Evolutionary conservation across 2,888 invertebrate species (phyloP), one percentile per base, ranked within the genome.

Genomic region (Clivina fossor): DNA sequence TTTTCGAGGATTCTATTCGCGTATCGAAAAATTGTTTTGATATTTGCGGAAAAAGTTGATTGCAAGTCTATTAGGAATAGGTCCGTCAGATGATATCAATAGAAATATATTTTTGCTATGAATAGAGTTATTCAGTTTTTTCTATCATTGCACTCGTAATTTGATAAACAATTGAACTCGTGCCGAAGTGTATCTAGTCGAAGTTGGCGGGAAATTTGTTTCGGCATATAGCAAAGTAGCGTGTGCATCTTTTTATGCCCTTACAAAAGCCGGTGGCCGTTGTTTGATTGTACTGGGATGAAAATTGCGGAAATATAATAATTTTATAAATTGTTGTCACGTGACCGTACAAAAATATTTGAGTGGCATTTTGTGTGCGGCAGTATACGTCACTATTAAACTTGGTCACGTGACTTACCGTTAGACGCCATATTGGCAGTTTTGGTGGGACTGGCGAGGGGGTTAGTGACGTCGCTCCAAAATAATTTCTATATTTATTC

Each of bases 381-480:
- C 69, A 64, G 61, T 66, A 69, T 71, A 74, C 74, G 74, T 76
- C 75, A 76, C 75, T 73, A 71, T 75, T 73, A 69, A 55, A 55
- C 40, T 71, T 68, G 74, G 69, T 78, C 79, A 79, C 78, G 78
- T 79, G 78, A 79, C 75, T 71, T 69, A 71, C 72, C 73, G 77
- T 74, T 74, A 74, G 74, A 75, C 78, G 79, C 79, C 79, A 79
- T 79, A 78, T 79, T 78, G 76, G 76, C 75, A 76, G 75, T 76
- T 76, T 67, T 71, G 72, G 75, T 74, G 73, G 64, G 41, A 51
- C 70, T 69, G 71, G 68, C 70, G 70, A 70, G 72, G 73, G 75
- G 76, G 76, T 74, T 74, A 73, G 74, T 72, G 73, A 74, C 73
- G 75, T 74, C 71, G 65, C 64, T 63, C 59, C 59, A 50, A 59